Evolutionary conservation across 2,888 invertebrate species (phyloP).

Genomic region (Dynastes maya): DNA sequence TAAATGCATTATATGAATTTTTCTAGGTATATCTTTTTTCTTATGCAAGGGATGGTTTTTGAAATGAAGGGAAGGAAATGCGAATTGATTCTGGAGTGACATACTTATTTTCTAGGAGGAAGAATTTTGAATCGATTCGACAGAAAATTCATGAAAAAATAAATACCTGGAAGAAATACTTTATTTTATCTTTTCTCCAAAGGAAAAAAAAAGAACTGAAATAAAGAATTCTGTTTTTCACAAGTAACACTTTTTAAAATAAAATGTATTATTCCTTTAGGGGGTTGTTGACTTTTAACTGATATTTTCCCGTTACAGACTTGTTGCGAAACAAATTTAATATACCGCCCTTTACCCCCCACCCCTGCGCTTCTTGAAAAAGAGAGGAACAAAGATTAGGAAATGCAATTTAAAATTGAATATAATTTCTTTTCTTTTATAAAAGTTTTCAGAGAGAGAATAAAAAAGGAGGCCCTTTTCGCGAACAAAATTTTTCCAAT

Average conservation of each 20-base stretch:
- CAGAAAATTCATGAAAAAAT: too few relatives aligned
- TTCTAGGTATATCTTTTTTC: background rate
- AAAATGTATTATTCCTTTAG: too few relatives aligned
- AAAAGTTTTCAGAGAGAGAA: background rate
- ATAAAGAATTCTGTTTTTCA: too few relatives aligned
- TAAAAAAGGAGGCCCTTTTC: constrained; percentile 11
- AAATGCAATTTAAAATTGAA: constrained; percentile 4
- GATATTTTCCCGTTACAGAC: background rate
- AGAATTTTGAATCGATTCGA: too few relatives aligned
- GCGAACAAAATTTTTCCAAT: constrained; percentile 40
- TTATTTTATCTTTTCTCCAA: too few relatives aligned
- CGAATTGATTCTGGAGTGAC: too few relatives aligned
- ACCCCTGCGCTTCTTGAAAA: background rate
- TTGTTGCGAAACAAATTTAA: background rate
- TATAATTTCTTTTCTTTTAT: background rate
- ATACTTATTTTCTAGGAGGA: too few relatives aligned
- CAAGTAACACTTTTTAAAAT: too few relatives aligned
- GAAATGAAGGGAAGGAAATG: too few relatives aligned
- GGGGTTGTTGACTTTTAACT: too few relatives aligned
- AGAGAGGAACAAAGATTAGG: background rate
- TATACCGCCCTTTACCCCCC: background rate
- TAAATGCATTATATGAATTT: constrained; percentile 2
- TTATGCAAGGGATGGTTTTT: background rate
- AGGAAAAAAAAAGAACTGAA: too few relatives aligned
- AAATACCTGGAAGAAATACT: too few relatives aligned